phyloP scores from a whole-genome alignment of 2,113 vertebrate genomes.

The Dipodomys ordii region DNA sequence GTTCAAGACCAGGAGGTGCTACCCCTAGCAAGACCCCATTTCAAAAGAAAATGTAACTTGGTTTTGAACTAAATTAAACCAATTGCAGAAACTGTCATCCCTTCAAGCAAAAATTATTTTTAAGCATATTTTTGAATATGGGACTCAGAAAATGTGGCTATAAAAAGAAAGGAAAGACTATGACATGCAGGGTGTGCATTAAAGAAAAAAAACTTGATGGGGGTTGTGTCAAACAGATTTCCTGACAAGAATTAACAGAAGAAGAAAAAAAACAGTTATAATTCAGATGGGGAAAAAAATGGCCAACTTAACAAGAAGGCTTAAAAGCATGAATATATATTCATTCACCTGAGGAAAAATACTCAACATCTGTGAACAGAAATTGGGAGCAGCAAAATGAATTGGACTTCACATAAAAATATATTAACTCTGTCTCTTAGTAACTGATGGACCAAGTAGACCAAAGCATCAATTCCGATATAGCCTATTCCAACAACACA shows the following conservation, averaged over 20 bases:
- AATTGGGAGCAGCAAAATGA: slow-evolving; percentile 3
- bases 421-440: neutral
- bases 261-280: neutral
- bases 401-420: neutral
- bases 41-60: too few relatives aligned
- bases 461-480: neutral
- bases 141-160: neutral
- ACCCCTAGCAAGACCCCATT: too few relatives aligned
- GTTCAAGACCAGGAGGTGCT: too few relatives aligned
- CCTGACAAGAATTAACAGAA: neutral
- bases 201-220: neutral
- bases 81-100: neutral
- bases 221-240: neutral
- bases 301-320: neutral
- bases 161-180: neutral
- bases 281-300: neutral
- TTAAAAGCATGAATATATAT: neutral
- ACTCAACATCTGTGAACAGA: neutral
- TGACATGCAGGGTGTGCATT: neutral
- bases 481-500: neutral
- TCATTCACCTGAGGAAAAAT: neutral
- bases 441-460: neutral
- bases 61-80: too few relatives aligned
- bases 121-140: neutral
- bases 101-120: neutral